Base-by-base conservation (phyloP, 1,140 invertebrate genomes). In the Sogatella furcifera region DNA sequence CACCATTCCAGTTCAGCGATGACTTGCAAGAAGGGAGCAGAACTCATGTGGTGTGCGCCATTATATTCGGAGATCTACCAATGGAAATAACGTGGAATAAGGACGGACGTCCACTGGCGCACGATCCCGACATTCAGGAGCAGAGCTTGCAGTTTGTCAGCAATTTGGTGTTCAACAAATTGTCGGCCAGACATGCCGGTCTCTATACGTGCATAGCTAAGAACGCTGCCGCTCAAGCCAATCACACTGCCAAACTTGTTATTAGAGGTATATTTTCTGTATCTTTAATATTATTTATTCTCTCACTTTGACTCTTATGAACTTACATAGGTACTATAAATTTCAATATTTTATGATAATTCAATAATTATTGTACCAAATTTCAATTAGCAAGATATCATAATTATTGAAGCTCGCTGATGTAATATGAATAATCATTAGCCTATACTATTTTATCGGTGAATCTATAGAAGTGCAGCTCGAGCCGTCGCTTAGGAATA, bases 261-360 rank as follows among this genome's bases (percentile, higher is more conserved):
- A 90, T 95, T 31, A 86, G 89, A 84, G 88, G 89, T 91, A 81
- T n/a, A n/a, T n/a, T n/a, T n/a, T n/a, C n/a, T n/a, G n/a, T n/a
- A n/a, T n/a, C n/a, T n/a, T n/a, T n/a, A n/a, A n/a, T n/a, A n/a
- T n/a, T n/a, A n/a, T n/a, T n/a, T n/a, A n/a, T n/a, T n/a, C n/a
- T n/a, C n/a, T n/a, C n/a, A n/a, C n/a, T n/a, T n/a, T n/a, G n/a
- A n/a, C n/a, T n/a, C n/a, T n/a, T n/a, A n/a, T n/a, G n/a, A n/a
- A n/a, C n/a, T n/a, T n/a, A n/a, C n/a, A n/a, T n/a, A n/a, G n/a
- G n/a, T n/a, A n/a, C n/a, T n/a, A n/a, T n/a, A n/a, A n/a, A n/a
- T n/a, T n/a, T n/a, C n/a, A n/a, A n/a, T n/a, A n/a, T n/a, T n/a
- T n/a, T n/a, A n/a, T n/a, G n/a, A n/a, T n/a, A n/a, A n/a, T n/a